These are phyloP conservation scores for Pholis gunnellus DNA, from an alignment of 2,113 vertebrate genomes.

Conservation along the genomic window DNA sequence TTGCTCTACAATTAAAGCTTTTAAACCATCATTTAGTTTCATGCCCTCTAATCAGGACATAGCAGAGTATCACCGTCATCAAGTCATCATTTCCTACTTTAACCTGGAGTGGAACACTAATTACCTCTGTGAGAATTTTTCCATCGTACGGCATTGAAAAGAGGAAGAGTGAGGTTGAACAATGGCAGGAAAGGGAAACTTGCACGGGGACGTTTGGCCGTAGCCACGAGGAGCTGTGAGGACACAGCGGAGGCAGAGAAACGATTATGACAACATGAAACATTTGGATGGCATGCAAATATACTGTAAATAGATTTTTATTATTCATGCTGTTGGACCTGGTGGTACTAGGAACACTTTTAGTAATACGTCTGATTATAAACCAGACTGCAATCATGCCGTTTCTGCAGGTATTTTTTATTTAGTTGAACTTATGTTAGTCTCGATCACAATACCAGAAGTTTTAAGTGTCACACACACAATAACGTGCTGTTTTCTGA, in stretches of 20 bases:
- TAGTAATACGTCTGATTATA: neutral
- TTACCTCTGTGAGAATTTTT: constrained; percentile 54
- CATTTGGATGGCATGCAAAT: neutral
- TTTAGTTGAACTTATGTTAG: neutral
- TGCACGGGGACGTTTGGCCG: constrained; percentile 56
- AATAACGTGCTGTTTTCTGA: neutral
- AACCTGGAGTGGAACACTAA: constrained; percentile 38
- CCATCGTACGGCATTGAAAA: constrained; percentile 55
- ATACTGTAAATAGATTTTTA: neutral
- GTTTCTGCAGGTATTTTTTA: neutral
- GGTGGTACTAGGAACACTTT: neutral
- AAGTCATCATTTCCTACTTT: constrained; percentile 5
- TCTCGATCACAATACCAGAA: neutral
- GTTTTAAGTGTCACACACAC: no score
- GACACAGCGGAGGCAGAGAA: neutral
- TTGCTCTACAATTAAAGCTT: neutral
- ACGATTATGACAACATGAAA: neutral
- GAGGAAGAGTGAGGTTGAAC: constrained; percentile 72
- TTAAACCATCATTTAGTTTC: neutral
- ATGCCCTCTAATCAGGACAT: constrained; percentile 28
- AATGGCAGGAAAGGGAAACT: constrained; percentile 81
- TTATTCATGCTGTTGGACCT: neutral
- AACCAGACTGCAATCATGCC: neutral
- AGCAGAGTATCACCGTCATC: neutral
- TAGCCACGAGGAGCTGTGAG: neutral